A percentile compares a stretch with the other conserved stretches of the same genome.
These are phyloP conservation scores for Enhydra lutris DNA, from an alignment of 2,113 vertebrate species.

Conservation along the genomic window DNA sequence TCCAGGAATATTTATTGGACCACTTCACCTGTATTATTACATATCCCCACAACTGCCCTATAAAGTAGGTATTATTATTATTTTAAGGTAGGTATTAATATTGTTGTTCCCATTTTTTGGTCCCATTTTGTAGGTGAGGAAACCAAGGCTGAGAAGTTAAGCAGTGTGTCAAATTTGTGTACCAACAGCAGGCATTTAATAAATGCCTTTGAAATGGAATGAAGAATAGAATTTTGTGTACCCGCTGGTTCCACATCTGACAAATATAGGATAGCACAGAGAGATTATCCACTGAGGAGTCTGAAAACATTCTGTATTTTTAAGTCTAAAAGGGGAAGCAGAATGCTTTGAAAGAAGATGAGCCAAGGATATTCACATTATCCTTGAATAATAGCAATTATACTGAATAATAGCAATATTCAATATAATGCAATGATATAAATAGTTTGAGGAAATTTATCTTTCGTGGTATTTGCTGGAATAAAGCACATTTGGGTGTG, in stretches of 20 bases:
- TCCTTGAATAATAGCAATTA: too few relatives aligned
- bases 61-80: neutral
- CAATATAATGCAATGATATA: neutral
- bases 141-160: neutral
- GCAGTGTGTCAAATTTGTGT: neutral
- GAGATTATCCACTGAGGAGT: neutral
- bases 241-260: neutral
- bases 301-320: neutral
- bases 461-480: neutral
- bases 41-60: neutral
- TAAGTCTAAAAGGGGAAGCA: neutral
- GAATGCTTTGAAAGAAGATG: neutral
- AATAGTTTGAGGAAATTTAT: neutral
- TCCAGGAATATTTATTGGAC: neutral
- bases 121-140: constrained; percentile 2
- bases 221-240: neutral
- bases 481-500: neutral
- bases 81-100: neutral
- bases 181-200: neutral
- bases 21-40: neutral
- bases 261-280: neutral
- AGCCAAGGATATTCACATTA: neutral
- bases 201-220: neutral
- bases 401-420: neutral
- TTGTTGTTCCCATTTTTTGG: neutral